A percentile compares a stretch with the other conserved stretches of the same genome.
phyloP scores from a whole-genome alignment of 2,888 invertebrate species.

The Anodontia alba region DNA sequence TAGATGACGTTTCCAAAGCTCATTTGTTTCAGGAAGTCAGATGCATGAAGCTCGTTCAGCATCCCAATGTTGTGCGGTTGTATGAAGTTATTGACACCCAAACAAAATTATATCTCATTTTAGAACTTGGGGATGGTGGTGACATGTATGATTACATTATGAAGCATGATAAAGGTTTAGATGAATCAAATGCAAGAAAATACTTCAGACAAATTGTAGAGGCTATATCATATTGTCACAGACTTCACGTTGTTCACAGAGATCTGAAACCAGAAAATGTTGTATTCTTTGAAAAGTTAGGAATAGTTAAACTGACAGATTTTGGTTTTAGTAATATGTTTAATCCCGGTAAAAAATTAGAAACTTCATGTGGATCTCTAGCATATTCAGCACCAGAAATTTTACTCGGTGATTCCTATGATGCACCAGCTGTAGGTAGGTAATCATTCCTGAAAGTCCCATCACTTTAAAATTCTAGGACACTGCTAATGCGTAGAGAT shows the following conservation, averaged over 20 bases:
- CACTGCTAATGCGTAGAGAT: no score
- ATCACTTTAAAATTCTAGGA: no score
- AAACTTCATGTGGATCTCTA: conserved; percentile 98
- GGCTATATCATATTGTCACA: conserved; percentile 98
- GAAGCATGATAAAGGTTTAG: conserved; percentile 94
- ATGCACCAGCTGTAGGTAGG: conserved; percentile 98
- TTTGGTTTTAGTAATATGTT: conserved; percentile 96
- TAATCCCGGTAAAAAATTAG: conserved; percentile 96
- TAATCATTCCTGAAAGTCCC: no score
- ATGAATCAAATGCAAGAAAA: conserved; percentile 87
- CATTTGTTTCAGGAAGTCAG: conserved; percentile 93
- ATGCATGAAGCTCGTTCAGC: conserved; percentile 99
- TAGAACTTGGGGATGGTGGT: conserved; percentile 99
- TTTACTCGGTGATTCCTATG: conserved; percentile 98
- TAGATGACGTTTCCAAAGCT: conserved; percentile 97
- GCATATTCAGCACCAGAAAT: conserved; percentile 99
- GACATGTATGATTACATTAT: conserved; percentile 99
- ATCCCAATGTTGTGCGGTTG: conserved; percentile 98
- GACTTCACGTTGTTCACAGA: conserved; percentile 93
- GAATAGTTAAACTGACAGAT: conserved; percentile 99
- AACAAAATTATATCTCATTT: conserved; percentile 94
- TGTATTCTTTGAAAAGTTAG: conserved; percentile 98
- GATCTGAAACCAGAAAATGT: conserved; percentile 99
- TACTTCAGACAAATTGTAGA: conserved; percentile 98
- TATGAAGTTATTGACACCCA: conserved; percentile 99